These are phyloP conservation scores for Actinernus sp. DNA, from an alignment of 92 coral and sea anemone species.

Conservation along the genomic window DNA sequence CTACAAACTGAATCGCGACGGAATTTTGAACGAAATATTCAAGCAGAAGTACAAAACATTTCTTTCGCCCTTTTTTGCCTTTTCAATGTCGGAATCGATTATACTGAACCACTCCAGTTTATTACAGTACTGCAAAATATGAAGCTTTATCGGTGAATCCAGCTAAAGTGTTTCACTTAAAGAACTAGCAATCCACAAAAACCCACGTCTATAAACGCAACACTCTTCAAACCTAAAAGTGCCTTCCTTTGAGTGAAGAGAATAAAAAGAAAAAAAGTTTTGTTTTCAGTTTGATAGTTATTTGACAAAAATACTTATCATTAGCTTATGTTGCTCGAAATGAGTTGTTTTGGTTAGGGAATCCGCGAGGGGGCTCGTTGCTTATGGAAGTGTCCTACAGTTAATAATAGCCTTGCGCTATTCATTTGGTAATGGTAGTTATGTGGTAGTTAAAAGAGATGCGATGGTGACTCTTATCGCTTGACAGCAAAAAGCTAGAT, in stretches of 20 bases:
- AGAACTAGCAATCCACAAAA: too few species aligned
- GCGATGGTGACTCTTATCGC: background rate
- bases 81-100: too few species aligned
- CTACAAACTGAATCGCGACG: background rate
- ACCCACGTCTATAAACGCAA: too few species aligned
- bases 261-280: background rate
- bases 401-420: background rate
- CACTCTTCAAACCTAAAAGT: too few species aligned
- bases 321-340: background rate
- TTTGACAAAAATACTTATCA: background rate
- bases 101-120: too few species aligned
- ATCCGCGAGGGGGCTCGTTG: background rate
- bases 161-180: too few species aligned
- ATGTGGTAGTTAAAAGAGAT: background rate
- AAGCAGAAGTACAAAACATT: too few species aligned
- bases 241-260: background rate
- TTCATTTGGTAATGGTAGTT: background rate
- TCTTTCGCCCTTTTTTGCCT: too few species aligned
- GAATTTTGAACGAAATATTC: too few species aligned
- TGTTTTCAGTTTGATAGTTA: background rate
- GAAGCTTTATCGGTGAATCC: too few species aligned
- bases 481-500: background rate
- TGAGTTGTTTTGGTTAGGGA: background rate
- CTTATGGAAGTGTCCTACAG: background rate
- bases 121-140: too few species aligned